Conservation (phyloP, 2,888 invertebrate genomes). For the Embidobia sp. region DNA sequence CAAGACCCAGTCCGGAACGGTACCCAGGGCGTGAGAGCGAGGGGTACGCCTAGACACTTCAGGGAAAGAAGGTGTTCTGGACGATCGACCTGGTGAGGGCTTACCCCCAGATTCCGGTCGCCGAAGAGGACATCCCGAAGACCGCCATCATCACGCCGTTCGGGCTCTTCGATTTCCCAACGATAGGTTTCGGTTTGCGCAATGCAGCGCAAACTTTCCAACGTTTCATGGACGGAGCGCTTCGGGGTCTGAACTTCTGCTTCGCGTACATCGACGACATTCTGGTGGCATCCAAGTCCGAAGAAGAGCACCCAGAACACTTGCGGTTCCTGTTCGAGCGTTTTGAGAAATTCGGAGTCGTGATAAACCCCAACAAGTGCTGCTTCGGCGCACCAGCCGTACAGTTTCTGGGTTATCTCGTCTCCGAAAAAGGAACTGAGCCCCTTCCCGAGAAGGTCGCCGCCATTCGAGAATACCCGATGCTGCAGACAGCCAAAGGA, state of each 20-base stretch:
- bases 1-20: no score
- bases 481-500: background rate
- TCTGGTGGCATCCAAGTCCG: constrained; percentile 6
- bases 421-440: background rate
- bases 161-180: constrained; percentile 70
- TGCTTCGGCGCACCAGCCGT: background rate
- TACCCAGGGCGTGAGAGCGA: no score
- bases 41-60: no score
- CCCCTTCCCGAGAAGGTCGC: constrained; percentile 1
- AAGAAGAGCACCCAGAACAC: constrained; percentile 16
- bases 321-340: constrained; percentile 8
- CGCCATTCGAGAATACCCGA: constrained; percentile 1
- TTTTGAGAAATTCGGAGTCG: background rate
- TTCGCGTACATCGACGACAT: constrained; percentile 57
- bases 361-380: constrained; percentile 7
- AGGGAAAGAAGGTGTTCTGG: background rate
- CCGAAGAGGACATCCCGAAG: constrained; percentile 70
- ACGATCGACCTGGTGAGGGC: constrained; percentile 55
- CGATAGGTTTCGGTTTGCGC: constrained; percentile 71
- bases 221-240: constrained; percentile 50
- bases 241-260: constrained; percentile 58
- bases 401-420: background rate
- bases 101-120: constrained; percentile 69
- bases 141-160: constrained; percentile 73
- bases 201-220: constrained; percentile 72